These are phyloP conservation scores for Vimba vimba DNA, from an alignment of 2,113 vertebrate species.

Conservation along the genomic window DNA sequence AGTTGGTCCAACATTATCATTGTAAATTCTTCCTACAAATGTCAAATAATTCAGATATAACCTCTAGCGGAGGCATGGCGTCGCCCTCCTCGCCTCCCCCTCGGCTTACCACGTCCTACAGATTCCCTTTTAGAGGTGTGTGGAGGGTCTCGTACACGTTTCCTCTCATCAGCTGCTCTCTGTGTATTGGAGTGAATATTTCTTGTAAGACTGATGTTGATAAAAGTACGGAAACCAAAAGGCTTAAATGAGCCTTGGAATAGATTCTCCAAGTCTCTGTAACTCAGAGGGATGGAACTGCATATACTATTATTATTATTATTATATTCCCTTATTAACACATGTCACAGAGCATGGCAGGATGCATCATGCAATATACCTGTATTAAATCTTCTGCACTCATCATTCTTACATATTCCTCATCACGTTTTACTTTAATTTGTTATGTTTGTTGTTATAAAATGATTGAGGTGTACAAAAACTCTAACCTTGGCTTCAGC, in stretches of 20 bases:
- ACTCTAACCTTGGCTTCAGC: neutral
- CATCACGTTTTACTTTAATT: neutral
- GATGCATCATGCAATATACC: no score
- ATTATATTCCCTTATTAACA: no score
- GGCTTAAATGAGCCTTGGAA: neutral
- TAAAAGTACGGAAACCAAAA: neutral
- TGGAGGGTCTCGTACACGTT: neutral
- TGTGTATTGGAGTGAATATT: neutral
- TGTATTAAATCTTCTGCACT: no score
- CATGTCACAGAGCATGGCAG: no score
- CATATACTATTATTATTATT: neutral
- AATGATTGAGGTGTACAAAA: neutral
- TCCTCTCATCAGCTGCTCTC: neutral
- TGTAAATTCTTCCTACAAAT: neutral
- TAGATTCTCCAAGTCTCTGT: neutral
- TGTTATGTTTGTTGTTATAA: neutral
- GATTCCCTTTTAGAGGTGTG: neutral
- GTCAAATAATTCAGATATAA: conserved; percentile 1
- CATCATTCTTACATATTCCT: neutral
- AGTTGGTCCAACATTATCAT: neutral
- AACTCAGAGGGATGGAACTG: neutral
- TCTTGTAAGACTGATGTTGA: no score
- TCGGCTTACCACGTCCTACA: neutral
- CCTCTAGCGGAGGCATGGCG: neutral
- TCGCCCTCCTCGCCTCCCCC: neutral